phyloP scores from a whole-genome alignment of 1,140 invertebrate genomes.

The Lordiphosa stackelbergi region DNA sequence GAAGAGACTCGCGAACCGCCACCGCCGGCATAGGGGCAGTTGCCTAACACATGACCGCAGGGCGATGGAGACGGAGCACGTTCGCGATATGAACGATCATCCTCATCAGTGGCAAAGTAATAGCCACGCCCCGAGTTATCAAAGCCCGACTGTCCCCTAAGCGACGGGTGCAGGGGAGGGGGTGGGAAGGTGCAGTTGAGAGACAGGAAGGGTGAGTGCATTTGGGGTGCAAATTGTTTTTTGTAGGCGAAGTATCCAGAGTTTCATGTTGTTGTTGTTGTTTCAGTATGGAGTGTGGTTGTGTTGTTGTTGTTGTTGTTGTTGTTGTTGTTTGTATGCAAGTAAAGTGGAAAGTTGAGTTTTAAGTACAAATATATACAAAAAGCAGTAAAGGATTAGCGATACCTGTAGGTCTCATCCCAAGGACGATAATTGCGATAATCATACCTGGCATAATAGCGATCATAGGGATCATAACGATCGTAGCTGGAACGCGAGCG shows the following conservation, averaged over 20 bases:
- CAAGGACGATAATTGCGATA: constrained; percentile 77
- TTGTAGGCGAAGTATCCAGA: constrained; percentile 45
- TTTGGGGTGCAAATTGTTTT: constrained; percentile 30
- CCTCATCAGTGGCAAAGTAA: constrained; percentile 74
- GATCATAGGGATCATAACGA: constrained; percentile 71
- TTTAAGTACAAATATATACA: constrained; percentile 16
- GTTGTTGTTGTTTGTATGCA: constrained; percentile 53
- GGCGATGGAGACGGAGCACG: constrained; percentile 34
- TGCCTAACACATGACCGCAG: constrained; percentile 51
- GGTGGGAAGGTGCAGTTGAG: constrained; percentile 28
- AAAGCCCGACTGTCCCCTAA: constrained; percentile 74
- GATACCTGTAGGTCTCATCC: constrained; percentile 78
- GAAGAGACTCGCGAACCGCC: constrained; percentile 53
- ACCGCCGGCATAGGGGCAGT: constrained; percentile 57
- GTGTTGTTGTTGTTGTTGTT: constrained; percentile 42
- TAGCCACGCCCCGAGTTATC: constrained; percentile 78
- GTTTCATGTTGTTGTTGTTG: constrained; percentile 40
- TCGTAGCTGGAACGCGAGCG: constrained; percentile 57
- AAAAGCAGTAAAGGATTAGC: constrained; percentile 28
- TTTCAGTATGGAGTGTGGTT: constrained; percentile 4
- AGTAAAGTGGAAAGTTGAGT: constrained; percentile 45
- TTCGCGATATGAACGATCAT: constrained; percentile 43
- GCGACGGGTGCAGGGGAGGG: constrained; percentile 3
- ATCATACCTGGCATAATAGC: constrained; percentile 76
- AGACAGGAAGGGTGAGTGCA: constrained; percentile 41